Evolutionary conservation across 2,888 invertebrate genomes (phyloP), one percentile per base, ranked within the genome.

Genomic region (Drosophila borborema): DNA sequence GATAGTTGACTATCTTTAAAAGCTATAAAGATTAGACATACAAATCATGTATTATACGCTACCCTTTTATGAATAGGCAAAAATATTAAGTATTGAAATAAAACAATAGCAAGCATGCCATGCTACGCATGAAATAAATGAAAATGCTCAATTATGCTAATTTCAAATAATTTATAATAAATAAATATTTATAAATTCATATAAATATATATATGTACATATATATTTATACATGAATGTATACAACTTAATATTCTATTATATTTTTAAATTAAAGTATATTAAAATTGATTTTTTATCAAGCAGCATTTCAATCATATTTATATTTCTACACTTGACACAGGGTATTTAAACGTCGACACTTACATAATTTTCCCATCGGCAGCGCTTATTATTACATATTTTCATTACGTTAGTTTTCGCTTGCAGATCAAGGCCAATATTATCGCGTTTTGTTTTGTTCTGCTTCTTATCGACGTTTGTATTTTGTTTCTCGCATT

Each of bases 401-500:
- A n/a, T 34, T 66, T 40, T 40, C 34, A 31, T 53, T 36, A 41
- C 10, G 12, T 43, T 41, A 8, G 48, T 55, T 31, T 45, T 51
- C 16, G 28, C 20, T 31, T 55, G n/a, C n/a, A 12, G 59, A 63
- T 77, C 56, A 45, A 23, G 34, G 45, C 9, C 5, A 14, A 18
- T 60, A 53, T 48, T 41, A 10, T 43, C 31, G 45, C 28, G 16
- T 48, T 75, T 64, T 72, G 64, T 80, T 67, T 41, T 75, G 71
- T 40, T 67, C 36, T 75, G 63, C 40, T 55, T 55, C 6, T 53
- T 53, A n/a, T 58, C 38, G 18, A 12, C 31, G 64, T 2, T 38
- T 71, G 28, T 77, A 34, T 79, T 77, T 69, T 76, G 79, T 59
- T 71, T 63, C 20, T 9, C 12, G 23, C 56, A 53, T 64, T 51